Percentiles rank a stretch among this genome's conserved stretches.
Evolutionary conservation across 1,140 invertebrate species (phyloP).

Genomic region (Apis laboriosa): DNA sequence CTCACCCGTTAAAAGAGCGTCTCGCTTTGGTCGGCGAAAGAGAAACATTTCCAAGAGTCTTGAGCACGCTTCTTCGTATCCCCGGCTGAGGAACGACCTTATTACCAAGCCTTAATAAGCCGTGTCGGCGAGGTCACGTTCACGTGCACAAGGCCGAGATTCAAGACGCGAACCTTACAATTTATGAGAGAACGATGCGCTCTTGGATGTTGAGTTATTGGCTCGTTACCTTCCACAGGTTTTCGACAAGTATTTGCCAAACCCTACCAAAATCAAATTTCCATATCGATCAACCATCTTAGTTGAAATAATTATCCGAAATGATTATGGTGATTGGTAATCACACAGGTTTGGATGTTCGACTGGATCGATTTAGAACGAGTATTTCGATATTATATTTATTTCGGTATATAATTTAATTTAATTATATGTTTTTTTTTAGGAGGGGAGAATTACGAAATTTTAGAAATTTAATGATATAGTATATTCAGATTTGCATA

Average conservation of each 20-base stretch:
- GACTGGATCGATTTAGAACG: no score
- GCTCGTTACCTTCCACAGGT: not conserved
- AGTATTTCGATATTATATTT: no score
- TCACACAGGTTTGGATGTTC: no score
- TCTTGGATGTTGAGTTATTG: not conserved
- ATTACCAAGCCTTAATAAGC: conserved; percentile 58
- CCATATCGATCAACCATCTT: no score
- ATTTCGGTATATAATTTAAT: no score
- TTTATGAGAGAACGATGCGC: not conserved
- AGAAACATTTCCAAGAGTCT: not conserved
- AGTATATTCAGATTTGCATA: no score
- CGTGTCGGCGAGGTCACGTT: conserved; percentile 50
- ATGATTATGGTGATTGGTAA: no score
- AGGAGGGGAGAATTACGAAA: no score
- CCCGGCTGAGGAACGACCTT: conserved; percentile 36
- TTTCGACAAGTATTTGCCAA: not conserved
- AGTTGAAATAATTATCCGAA: no score
- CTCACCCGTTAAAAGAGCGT: not conserved
- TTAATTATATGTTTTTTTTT: no score
- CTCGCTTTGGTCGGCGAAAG: not conserved
- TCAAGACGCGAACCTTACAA: not conserved
- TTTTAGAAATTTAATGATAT: no score
- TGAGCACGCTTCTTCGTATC: conserved; percentile 28
- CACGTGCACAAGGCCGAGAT: not conserved
- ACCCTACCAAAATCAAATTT: no score